Conservation (phyloP, 2,113 vertebrate genomes). For the Camelus bactrianus region DNA sequence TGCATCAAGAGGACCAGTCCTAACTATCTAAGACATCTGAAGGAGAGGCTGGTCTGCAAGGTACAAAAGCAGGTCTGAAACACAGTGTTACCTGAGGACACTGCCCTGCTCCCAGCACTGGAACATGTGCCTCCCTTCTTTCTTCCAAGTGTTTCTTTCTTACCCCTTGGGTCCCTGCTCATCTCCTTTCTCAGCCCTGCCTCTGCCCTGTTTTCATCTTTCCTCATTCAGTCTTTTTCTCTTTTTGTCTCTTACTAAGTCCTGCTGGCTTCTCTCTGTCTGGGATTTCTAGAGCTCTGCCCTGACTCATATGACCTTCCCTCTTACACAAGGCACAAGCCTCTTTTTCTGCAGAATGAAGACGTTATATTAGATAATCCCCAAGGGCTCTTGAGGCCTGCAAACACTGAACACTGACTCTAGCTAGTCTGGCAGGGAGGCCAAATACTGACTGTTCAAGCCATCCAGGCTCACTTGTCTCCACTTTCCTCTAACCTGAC, state of each 20-base stretch:
- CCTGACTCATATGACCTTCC: not conserved
- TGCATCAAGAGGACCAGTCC: not conserved
- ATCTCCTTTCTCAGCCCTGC: constrained; percentile 35
- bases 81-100: not conserved
- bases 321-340: not conserved
- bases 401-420: not conserved
- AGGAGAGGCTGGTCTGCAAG: not conserved
- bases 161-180: not conserved
- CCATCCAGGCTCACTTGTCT: not conserved
- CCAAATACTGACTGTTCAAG: not conserved
- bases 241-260: not conserved
- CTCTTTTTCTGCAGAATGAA: constrained; percentile 56
- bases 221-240: constrained; percentile 6
- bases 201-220: constrained; percentile 16
- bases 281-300: constrained; percentile 47
- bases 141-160: not conserved
- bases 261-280: constrained; percentile 14
- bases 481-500: not conserved
- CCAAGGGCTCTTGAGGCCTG: constrained; percentile 4
- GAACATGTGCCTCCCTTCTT: not conserved
- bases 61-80: not conserved
- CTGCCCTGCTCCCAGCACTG: not conserved
- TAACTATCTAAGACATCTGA: not conserved
- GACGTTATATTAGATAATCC: constrained; percentile 19
- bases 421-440: not conserved